Conservation (phyloP, 2,113 vertebrate species). For the Erythrocercus mccallii region DNA sequence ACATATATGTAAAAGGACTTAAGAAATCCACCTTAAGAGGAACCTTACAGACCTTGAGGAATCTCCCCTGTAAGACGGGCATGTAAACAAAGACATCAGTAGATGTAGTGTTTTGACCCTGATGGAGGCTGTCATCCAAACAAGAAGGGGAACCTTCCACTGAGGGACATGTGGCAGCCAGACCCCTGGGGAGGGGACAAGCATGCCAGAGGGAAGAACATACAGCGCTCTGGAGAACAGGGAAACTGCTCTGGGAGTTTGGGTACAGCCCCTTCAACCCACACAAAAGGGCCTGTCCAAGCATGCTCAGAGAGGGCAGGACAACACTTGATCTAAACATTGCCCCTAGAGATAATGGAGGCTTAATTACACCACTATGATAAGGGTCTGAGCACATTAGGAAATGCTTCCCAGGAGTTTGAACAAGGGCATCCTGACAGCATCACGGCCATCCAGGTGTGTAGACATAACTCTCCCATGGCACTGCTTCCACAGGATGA, state of each 20-base stretch:
- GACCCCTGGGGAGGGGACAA: not conserved
- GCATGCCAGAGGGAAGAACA: not conserved
- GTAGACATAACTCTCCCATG: not conserved
- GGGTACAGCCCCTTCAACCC: not conserved
- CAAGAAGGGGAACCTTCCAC: not conserved
- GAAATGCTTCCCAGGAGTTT: not conserved
- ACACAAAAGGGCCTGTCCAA: not conserved
- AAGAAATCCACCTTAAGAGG: slow-evolving; percentile 3
- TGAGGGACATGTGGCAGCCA: not conserved
- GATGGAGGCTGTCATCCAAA: not conserved
- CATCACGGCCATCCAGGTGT: not conserved
- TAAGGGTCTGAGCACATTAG: not conserved
- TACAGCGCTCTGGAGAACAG: not conserved
- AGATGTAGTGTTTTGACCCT: slow-evolving; percentile 38
- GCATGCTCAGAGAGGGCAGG: not conserved
- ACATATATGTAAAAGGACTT: not conserved
- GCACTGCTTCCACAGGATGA: not conserved
- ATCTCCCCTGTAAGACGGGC: not conserved
- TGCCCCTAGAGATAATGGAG: not conserved
- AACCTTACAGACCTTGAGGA: slow-evolving; percentile 6
- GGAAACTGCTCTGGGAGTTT: not conserved
- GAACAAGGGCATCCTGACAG: not conserved
- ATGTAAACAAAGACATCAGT: slow-evolving; percentile 25
- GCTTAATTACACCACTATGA: not conserved
- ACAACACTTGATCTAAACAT: not conserved